phyloP scores from a whole-genome alignment of 1,140 invertebrate species.

The Reticulitermes speratus region DNA sequence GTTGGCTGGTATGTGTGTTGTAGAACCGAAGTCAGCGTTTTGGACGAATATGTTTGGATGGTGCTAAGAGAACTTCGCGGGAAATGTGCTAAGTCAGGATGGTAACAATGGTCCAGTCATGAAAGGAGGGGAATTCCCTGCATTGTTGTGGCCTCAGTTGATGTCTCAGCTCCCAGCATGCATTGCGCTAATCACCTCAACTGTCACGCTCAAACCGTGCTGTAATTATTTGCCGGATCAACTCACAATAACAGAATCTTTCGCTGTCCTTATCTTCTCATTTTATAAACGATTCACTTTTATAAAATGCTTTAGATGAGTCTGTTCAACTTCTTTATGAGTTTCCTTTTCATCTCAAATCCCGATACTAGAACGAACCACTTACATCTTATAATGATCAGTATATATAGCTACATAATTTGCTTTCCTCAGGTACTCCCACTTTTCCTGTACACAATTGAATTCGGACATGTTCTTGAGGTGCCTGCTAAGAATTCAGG shows the following conservation, averaged over 20 bases:
- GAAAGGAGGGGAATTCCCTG: conserved; percentile 16
- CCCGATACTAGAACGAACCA: neutral
- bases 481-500: too few relatives aligned
- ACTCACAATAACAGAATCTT: conserved; percentile 3
- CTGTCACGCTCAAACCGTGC: conserved; percentile 12
- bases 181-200: conserved; percentile 14
- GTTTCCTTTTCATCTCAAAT: neutral
- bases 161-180: conserved; percentile 16
- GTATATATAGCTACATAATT: too few relatives aligned
- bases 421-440: too few relatives aligned
- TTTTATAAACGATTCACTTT: conserved; percentile 20
- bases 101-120: conserved; percentile 18
- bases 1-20: neutral
- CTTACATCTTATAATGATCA: neutral
- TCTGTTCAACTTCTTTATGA: neutral
- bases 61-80: neutral
- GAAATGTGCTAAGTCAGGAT: conserved; percentile 14
- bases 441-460: too few relatives aligned
- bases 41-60: neutral
- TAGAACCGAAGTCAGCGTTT: neutral
- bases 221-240: conserved; percentile 18
- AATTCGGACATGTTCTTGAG: too few relatives aligned
- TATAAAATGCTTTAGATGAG: neutral
- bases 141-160: conserved; percentile 1
- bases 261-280: neutral